Conservation (phyloP, 1,140 invertebrate genomes). For the Heliothis subflexa region DNA sequence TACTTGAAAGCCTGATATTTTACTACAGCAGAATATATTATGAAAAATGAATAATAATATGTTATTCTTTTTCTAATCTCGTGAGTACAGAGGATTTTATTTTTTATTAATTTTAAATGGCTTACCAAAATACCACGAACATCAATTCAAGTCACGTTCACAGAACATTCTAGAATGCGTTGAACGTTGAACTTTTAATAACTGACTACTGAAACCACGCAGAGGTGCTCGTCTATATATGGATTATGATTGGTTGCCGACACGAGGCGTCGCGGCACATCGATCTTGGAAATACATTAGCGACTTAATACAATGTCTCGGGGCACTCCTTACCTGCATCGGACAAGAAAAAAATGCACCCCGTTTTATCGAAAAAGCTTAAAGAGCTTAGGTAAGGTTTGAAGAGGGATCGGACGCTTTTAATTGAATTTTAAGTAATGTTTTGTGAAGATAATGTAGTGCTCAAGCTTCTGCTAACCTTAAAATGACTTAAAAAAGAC, state of each 20-base stretch:
- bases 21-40: slow-evolving; percentile 23
- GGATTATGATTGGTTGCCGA: slow-evolving; percentile 41
- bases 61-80: neutral
- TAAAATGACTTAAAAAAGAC: too few species aligned
- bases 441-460: neutral
- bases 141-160: neutral
- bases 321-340: slow-evolving; percentile 16
- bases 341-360: slow-evolving; percentile 1
- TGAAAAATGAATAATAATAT: neutral
- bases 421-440: neutral
- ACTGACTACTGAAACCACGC: neutral
- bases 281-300: slow-evolving; percentile 41
- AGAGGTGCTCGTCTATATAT: slow-evolving; percentile 20
- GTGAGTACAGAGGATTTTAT: too few species aligned
- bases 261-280: slow-evolving; percentile 14
- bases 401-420: neutral
- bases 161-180: neutral
- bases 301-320: slow-evolving; percentile 12
- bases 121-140: too few species aligned
- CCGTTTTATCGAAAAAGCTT: neutral
- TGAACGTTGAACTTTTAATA: neutral
- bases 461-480: too few species aligned
- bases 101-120: too few species aligned
- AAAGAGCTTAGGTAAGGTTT: neutral
- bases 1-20: slow-evolving; percentile 23